Conservation (phyloP, 2,113 vertebrate genomes). For the Rousettus leschenaultii region DNA sequence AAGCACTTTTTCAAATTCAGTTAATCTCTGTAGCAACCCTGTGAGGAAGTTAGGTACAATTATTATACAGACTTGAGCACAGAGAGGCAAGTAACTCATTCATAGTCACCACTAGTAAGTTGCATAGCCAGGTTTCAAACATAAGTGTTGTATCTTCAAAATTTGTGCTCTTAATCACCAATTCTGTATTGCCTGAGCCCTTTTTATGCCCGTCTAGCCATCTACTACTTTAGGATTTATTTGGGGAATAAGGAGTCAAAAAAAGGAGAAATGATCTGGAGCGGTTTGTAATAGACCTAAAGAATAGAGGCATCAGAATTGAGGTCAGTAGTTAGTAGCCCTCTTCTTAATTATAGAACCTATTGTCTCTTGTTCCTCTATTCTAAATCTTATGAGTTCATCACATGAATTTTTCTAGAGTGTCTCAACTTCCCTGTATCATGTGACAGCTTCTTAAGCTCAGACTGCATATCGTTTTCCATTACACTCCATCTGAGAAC, state of each 20-base stretch:
- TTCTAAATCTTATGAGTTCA: constrained; percentile 23
- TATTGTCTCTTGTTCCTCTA: neutral
- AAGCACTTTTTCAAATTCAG: neutral
- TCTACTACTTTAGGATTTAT: neutral
- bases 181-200: neutral
- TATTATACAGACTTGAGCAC: neutral
- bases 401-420: constrained; percentile 35
- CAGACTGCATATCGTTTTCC: neutral
- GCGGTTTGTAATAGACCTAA: neutral
- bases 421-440: constrained; percentile 14
- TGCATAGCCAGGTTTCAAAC: neutral
- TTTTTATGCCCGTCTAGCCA: neutral
- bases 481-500: neutral
- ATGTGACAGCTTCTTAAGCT: constrained; percentile 30
- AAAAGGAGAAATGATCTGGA: neutral
- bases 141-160: neutral
- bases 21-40: neutral
- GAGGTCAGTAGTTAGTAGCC: neutral
- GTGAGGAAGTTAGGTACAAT: neutral
- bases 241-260: neutral
- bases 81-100: neutral
- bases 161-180: neutral
- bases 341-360: neutral
- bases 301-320: neutral
- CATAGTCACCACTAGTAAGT: neutral